Conservation (phyloP, 2,888 invertebrate species). For the Drosophila sordidapex region DNA sequence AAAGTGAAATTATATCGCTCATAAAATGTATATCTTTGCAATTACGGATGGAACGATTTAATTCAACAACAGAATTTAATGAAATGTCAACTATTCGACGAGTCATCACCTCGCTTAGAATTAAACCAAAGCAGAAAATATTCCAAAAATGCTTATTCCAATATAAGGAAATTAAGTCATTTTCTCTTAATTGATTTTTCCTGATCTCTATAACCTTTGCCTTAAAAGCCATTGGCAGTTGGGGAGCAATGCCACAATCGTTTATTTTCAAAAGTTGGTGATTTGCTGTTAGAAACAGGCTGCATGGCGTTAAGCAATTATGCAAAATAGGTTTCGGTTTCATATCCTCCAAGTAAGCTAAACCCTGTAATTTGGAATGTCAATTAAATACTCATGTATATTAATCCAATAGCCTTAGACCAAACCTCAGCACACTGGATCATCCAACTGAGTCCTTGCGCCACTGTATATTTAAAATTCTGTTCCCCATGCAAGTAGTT, state of each 20-base stretch:
- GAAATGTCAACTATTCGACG: not conserved
- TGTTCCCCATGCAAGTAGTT: conserved; percentile 14
- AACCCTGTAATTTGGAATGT: not conserved
- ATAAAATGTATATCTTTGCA: not conserved
- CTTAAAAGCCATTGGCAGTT: not conserved
- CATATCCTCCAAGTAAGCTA: not conserved
- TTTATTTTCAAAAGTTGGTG: not conserved
- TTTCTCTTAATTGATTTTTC: not conserved
- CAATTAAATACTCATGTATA: not conserved
- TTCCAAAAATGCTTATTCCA: not conserved
- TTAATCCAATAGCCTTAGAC: not conserved
- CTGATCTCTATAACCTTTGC: not conserved
- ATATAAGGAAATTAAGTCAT: not conserved
- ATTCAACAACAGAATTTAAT: not conserved
- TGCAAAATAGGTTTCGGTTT: not conserved
- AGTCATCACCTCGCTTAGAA: not conserved
- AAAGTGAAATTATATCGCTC: not conserved
- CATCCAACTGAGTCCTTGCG: not conserved
- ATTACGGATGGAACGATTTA: not conserved
- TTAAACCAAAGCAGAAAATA: not conserved
- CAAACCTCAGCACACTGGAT: not conserved
- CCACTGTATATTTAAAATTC: not conserved
- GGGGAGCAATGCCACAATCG: not conserved
- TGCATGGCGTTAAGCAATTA: not conserved
- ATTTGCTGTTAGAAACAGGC: not conserved